These are phyloP conservation scores for Nyctibius bracteatus DNA, from an alignment of 2,113 vertebrate genomes.

Conservation along the genomic window DNA sequence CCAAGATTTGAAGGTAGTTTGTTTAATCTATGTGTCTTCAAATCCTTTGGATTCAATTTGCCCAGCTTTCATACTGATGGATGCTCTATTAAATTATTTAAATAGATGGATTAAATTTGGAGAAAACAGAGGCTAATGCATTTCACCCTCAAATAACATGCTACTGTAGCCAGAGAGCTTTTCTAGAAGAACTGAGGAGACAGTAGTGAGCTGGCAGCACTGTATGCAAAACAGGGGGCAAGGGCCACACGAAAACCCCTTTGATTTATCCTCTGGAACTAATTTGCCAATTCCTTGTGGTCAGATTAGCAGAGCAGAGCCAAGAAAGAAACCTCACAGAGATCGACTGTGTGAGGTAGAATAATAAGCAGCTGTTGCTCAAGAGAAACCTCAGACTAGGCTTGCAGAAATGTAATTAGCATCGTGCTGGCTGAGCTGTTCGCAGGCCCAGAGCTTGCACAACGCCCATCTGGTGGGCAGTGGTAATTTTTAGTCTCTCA, in stretches of 20 bases:
- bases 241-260: not conserved
- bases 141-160: slow-evolving; percentile 40
- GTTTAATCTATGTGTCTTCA: slow-evolving; percentile 58
- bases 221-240: not conserved
- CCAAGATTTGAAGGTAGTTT: slow-evolving; percentile 40
- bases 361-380: slow-evolving; percentile 15
- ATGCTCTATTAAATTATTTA: slow-evolving; percentile 61
- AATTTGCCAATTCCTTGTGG: slow-evolving; percentile 6
- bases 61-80: slow-evolving; percentile 48
- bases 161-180: slow-evolving; percentile 20
- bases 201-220: not conserved
- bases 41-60: slow-evolving; percentile 59
- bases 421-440: not conserved
- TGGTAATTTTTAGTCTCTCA: not conserved
- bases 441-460: not conserved
- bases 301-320: not conserved
- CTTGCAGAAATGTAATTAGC: not conserved
- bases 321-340: not conserved
- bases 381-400: not conserved
- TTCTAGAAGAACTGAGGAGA: slow-evolving; percentile 25
- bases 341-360: not conserved
- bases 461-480: not conserved
- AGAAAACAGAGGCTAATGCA: slow-evolving; percentile 50
- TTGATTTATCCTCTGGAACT: slow-evolving; percentile 18
- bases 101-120: slow-evolving; percentile 57